Evolutionary conservation across 2,113 vertebrate species (phyloP).

Genomic region (Garra rufa): DNA sequence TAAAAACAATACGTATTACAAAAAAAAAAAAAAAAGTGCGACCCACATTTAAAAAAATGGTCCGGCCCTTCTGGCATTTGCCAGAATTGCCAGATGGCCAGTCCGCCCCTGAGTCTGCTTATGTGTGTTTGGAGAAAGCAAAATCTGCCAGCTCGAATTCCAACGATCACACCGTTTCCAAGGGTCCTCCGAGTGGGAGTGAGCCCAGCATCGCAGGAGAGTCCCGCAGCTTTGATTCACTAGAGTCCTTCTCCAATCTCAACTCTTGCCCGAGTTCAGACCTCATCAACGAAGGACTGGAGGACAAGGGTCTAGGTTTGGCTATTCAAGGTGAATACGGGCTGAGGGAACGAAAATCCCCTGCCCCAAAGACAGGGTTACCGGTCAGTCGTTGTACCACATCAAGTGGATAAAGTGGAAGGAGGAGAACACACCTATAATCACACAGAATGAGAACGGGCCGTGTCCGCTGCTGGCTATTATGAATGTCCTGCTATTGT

Average conservation of each 20-base stretch:
- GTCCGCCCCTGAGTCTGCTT: constrained; percentile 68
- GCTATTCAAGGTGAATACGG: constrained; percentile 74
- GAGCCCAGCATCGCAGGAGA: constrained; percentile 83
- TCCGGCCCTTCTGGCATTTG: too few relatives aligned
- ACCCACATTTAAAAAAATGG: too few relatives aligned
- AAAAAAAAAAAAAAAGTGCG: too few relatives aligned
- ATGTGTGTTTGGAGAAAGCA: constrained; percentile 65
- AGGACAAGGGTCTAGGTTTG: constrained; percentile 77
- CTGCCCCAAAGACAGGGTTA: constrained; percentile 84
- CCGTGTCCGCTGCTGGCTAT: constrained; percentile 96
- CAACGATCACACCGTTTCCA: constrained; percentile 67
- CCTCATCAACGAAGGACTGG: constrained; percentile 85
- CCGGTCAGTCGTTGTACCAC: constrained; percentile 95
- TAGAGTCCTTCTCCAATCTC: constrained; percentile 94
- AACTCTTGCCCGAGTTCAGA: constrained; percentile 93
- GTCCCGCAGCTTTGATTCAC: constrained; percentile 88
- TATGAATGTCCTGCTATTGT: constrained; percentile 95
- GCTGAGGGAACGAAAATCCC: constrained; percentile 75
- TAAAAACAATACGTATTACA: too few relatives aligned
- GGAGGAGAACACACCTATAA: constrained; percentile 93
- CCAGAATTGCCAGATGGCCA: too few relatives aligned
- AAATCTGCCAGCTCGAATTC: constrained; percentile 53
- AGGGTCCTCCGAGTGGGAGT: constrained; percentile 80
- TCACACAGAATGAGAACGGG: constrained; percentile 98
- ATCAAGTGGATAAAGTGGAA: constrained; percentile 99